Percentiles rank a stretch among this genome's conserved stretches.
These are phyloP conservation scores for Halcyon badia DNA, from an alignment of 2,797 vertebrate genomes.

Conservation along the genomic window DNA sequence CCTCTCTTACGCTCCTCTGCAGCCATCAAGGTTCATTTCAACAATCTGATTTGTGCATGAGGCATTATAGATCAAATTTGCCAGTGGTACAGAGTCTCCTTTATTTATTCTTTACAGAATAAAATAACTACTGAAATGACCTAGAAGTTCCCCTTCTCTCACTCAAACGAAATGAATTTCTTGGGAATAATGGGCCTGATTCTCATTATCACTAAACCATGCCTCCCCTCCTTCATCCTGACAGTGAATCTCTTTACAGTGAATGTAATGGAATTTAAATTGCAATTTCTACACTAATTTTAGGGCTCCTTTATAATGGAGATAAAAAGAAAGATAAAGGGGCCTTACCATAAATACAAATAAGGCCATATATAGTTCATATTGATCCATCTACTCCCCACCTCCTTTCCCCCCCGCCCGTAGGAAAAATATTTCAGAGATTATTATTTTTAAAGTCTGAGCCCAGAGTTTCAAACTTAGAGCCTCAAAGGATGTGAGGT, in stretches of 20 bases:
- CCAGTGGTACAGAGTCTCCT: conserved; percentile 27
- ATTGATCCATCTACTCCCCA: not conserved
- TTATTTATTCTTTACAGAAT: conserved; percentile 54
- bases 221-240: conserved; percentile 38
- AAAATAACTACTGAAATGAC: conserved; percentile 59
- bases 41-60: conserved; percentile 54
- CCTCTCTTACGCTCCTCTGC: not conserved
- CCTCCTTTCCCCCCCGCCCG: not conserved
- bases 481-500: accelerated
- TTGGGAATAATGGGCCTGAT: conserved; percentile 61
- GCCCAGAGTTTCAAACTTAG: not conserved
- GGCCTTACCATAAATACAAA: conserved; percentile 36
- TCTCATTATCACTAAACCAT: conserved; percentile 54
- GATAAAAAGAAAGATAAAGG: conserved; percentile 48
- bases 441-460: not conserved
- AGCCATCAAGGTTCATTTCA: conserved; percentile 51
- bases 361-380: not conserved
- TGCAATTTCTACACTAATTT: conserved; percentile 62
- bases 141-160: conserved; percentile 51
- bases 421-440: not conserved
- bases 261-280: conserved; percentile 52
- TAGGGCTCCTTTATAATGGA: conserved; percentile 44
- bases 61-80: conserved; percentile 62
- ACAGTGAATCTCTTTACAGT: conserved; percentile 32
- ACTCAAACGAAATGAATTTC: conserved; percentile 57